These are phyloP conservation scores for Tangara arthus DNA, from an alignment of 2,797 vertebrate species.

Conservation along the genomic window DNA sequence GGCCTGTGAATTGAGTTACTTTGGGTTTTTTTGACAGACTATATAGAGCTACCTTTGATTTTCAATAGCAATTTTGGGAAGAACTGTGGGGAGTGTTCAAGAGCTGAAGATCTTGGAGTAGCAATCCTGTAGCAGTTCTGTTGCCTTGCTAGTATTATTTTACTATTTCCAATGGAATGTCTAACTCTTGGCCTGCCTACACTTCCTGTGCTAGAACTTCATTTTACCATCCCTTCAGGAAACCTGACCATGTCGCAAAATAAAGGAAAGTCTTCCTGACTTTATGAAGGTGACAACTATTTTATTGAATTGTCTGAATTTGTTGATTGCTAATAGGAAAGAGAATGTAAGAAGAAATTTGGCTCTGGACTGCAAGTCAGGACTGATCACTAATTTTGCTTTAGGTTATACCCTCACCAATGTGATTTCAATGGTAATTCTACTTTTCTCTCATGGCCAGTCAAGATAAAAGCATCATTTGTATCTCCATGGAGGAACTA, in stretches of 20 bases:
- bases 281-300: not conserved
- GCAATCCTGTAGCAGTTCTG: not conserved
- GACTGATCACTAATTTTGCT: not conserved
- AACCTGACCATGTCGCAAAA: not conserved
- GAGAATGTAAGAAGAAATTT: not conserved
- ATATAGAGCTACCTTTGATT: not conserved
- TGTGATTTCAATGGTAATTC: not conserved
- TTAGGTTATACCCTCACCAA: not conserved
- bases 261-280: not conserved
- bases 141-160: not conserved
- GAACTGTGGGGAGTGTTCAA: not conserved
- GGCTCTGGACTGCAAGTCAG: not conserved
- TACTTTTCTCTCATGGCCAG: not conserved
- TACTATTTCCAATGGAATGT: not conserved
- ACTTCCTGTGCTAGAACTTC: not conserved
- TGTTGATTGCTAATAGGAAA: not conserved
- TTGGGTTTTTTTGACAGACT: not conserved
- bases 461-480: not conserved
- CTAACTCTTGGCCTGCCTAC: not conserved
- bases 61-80: not conserved
- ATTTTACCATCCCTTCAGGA: not conserved
- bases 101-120: not conserved
- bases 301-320: not conserved
- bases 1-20: not conserved
- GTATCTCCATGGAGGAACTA: not conserved